Percentiles rank a stretch among this genome's conserved stretches.
Conservation (phyloP, 2,888 invertebrate species). For the Gortyna flavago region DNA sequence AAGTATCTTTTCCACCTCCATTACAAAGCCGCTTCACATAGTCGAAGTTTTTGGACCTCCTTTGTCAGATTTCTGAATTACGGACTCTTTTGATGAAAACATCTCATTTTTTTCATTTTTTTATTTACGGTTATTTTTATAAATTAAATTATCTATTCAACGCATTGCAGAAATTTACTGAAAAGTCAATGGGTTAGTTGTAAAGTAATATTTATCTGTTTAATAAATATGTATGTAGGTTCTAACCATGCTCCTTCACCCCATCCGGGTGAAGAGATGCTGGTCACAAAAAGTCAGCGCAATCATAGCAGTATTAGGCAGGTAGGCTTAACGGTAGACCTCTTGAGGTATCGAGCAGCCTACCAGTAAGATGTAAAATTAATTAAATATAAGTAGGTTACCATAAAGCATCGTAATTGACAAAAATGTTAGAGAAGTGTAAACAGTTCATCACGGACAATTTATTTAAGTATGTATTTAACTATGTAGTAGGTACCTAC, state of each 20-base stretch:
- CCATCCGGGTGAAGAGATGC: not conserved
- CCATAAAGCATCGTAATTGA: not conserved
- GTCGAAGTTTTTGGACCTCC: not conserved
- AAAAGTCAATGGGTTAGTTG: not conserved
- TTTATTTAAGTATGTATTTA: not conserved
- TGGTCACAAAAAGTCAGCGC: not conserved
- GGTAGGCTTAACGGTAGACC: slow-evolving; percentile 24
- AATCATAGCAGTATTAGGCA: slow-evolving; percentile 18
- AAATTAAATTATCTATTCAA: not conserved
- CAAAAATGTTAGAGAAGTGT: not conserved
- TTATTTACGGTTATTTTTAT: not conserved
- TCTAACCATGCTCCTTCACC: not conserved
- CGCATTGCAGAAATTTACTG: slow-evolving; percentile 14
- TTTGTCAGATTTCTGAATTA: not conserved
- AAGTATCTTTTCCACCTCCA: not conserved
- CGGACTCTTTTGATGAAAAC: not conserved
- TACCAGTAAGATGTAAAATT: slow-evolving; percentile 10
- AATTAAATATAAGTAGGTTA: not conserved
- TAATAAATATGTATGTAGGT: slow-evolving; percentile 5
- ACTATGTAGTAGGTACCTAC: not conserved
- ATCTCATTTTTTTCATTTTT: no score
- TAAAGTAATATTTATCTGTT: not conserved
- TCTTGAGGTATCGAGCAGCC: slow-evolving; percentile 21
- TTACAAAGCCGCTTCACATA: not conserved
- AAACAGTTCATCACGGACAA: not conserved